Evolutionary conservation across 2,797 vertebrate species (phyloP).

Genomic region (Notolabrus celidotus): DNA sequence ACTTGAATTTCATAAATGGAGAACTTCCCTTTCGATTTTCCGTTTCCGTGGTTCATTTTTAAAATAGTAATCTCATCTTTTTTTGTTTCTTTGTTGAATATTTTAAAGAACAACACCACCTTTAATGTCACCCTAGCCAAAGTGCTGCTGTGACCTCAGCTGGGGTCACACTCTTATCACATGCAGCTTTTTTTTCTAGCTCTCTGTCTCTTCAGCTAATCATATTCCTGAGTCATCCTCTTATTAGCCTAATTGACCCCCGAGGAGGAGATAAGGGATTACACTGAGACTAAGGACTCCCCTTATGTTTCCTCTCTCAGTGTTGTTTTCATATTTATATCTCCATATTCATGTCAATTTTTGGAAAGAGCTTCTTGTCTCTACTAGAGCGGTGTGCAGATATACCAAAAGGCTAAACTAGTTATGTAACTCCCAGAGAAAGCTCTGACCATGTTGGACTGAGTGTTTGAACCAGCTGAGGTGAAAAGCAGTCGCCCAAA

Average conservation of each 20-base stretch:
- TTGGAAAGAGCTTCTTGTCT: constrained; percentile 27
- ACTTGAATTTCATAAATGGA: background rate
- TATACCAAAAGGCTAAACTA: constrained; percentile 43
- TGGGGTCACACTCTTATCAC: constrained; percentile 55
- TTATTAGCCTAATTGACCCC: constrained; percentile 64
- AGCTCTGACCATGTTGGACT: constrained; percentile 49
- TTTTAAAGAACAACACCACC: constrained; percentile 1
- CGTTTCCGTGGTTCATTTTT: background rate
- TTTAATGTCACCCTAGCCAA: constrained; percentile 30
- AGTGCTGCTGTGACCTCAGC: constrained; percentile 52
- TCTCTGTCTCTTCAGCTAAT: constrained; percentile 55
- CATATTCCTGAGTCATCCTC: constrained; percentile 62
- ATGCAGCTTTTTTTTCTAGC: constrained; percentile 48
- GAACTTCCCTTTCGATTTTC: background rate
- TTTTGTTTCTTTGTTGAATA: background rate
- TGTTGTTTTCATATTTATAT: constrained; percentile 43
- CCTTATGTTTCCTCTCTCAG: constrained; percentile 52
- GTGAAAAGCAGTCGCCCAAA: constrained; percentile 19
- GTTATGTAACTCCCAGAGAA: constrained; percentile 44
- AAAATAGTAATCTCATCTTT: background rate
- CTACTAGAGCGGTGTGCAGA: constrained; percentile 29
- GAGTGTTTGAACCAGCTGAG: constrained; percentile 27
- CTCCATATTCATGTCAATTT: constrained; percentile 39
- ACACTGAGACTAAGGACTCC: constrained; percentile 25
- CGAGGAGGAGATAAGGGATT: constrained; percentile 44